Evolutionary conservation across 2,113 vertebrate species (phyloP), one percentile per base, ranked within the genome.

Genomic region (Microtus oregoni): DNA sequence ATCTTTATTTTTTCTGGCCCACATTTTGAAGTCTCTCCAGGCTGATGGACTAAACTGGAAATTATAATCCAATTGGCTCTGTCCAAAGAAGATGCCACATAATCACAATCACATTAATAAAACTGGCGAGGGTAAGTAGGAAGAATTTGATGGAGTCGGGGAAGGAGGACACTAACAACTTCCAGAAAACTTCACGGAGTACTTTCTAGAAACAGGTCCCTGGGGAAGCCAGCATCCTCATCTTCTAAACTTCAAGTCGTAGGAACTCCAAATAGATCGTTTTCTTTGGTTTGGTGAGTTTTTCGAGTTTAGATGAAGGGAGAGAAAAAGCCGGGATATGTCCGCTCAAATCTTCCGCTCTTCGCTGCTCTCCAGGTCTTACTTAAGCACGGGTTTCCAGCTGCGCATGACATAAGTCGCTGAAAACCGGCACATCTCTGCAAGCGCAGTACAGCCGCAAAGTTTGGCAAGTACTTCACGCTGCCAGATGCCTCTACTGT

Each of bases 401-500:
- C 96, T 97, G 97, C 3, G 7, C 79, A 94, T 97, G 98, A 97
- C 98, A 97, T 98, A 98, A 99, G 97, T 98, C 98, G 95, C 86
- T 96, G 96, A 97, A 97, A 98, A 98, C 98, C 98, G 98, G 98
- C 98, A 98, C 97, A 98, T 90, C 97, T 81, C 97, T 97, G 92
- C 90, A 96, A 97, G 98, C 90, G 93, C 55, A 96, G 94, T 90
- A 83, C 97, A 96, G 96, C 98, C 97, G 81, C 98, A 98, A 95
- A 95, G 97, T 97, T 98, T 98, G 98, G 97, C 98, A 98, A 92
- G 89, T 94, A 3, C 82, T 58, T 85, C 86, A 32, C 1, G 2
- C 95, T 98, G 97, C 98, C 98, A 98, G 98, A 98, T 99, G 98
- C 98, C 98, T 98, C 96, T 94, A 87, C 95, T 98, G 96, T 97